Percentiles rank a stretch among this genome's conserved stretches.
Evolutionary conservation across 2,888 invertebrate genomes (phyloP).

Genomic region (Harmothoe impar): DNA sequence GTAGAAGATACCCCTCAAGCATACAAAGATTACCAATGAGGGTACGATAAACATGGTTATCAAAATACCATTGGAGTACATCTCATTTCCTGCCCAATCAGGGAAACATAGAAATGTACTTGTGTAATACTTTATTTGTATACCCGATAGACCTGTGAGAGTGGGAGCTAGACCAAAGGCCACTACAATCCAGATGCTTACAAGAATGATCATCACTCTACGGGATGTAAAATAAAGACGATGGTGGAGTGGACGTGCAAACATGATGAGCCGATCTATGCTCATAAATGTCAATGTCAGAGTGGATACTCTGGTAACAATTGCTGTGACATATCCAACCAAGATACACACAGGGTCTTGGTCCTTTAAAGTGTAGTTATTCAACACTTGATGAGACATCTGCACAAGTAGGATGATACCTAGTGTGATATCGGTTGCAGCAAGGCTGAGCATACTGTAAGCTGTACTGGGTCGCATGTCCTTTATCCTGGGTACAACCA

Average conservation of each 20-base stretch:
- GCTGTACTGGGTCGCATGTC: neutral
- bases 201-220: neutral
- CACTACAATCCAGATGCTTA: neutral
- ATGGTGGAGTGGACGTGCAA: neutral
- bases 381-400: neutral
- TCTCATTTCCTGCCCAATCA: neutral
- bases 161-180: neutral
- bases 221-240: neutral
- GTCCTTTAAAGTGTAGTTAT: neutral
- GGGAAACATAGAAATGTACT: neutral
- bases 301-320: neutral
- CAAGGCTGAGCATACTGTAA: neutral
- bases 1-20: neutral
- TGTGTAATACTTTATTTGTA: neutral
- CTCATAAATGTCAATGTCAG: neutral
- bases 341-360: neutral
- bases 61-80: neutral
- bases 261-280: neutral
- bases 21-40: neutral
- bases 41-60: neutral
- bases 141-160: neutral
- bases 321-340: neutral
- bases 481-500: neutral
- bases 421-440: neutral
- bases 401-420: neutral